These are phyloP conservation scores for Trypoxylon attenuatum DNA, from an alignment of 2,888 invertebrate genomes.

Conservation along the genomic window DNA sequence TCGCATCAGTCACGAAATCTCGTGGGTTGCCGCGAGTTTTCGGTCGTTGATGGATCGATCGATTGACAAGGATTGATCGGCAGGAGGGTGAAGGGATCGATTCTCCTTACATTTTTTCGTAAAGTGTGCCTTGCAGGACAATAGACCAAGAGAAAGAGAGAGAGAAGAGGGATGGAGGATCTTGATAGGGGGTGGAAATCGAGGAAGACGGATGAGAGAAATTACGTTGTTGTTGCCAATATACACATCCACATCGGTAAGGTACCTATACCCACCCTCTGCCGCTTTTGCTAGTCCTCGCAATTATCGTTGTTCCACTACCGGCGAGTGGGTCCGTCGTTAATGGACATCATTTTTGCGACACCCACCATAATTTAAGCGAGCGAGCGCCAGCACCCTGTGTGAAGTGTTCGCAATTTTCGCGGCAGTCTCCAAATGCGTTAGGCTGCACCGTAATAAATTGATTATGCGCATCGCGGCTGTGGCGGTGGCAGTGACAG, in stretches of 20 bases:
- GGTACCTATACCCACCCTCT: background rate
- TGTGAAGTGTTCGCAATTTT: background rate
- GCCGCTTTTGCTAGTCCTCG: background rate
- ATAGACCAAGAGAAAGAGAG: too few relatives aligned
- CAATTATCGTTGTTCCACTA: background rate
- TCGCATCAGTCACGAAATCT: constrained; percentile 11
- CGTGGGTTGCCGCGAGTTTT: constrained; percentile 28
- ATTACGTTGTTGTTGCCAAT: constrained; percentile 38
- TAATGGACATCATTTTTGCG: background rate
- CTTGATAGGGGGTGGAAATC: constrained; percentile 24
- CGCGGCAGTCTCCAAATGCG: background rate
- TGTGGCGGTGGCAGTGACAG: too few relatives aligned
- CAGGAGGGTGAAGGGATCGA: constrained; percentile 18
- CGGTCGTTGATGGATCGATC: constrained; percentile 33
- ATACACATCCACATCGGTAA: constrained; percentile 1
- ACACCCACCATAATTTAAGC: background rate
- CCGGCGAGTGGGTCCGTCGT: background rate
- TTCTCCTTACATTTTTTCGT: constrained; percentile 10
- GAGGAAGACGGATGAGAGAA: constrained; percentile 48
- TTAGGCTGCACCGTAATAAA: constrained; percentile 1
- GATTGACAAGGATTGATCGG: constrained; percentile 51
- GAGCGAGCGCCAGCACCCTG: too few relatives aligned
- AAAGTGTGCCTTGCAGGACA: constrained; percentile 14
- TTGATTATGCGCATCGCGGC: background rate
- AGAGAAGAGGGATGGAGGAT: too few relatives aligned